phyloP scores from a whole-genome alignment of 2,797 vertebrate species.

The Phrynocephalus forsythii region DNA sequence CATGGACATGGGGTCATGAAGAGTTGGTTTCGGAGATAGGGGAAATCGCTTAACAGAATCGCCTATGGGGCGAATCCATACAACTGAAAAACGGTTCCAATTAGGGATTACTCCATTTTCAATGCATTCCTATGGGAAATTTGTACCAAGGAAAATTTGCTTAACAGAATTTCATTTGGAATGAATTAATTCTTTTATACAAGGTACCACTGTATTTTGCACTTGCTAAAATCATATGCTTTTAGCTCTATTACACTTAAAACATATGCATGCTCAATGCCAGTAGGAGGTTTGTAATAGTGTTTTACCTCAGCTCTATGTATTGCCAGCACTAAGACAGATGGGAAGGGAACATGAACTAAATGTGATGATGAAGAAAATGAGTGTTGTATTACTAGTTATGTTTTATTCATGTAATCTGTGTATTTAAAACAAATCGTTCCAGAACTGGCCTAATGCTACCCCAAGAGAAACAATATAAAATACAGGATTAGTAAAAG shows the following conservation, averaged over 20 bases:
- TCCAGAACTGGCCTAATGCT: constrained; percentile 52
- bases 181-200: too few species aligned
- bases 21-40: too few species aligned
- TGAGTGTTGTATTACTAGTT: constrained; percentile 34
- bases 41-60: too few species aligned
- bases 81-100: too few species aligned
- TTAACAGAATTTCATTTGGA: too few species aligned
- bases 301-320: constrained; percentile 24
- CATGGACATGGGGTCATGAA: too few species aligned
- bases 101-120: too few species aligned
- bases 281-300: constrained; percentile 13
- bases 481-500: constrained; percentile 56
- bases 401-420: constrained; percentile 66
- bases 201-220: not conserved
- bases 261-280: not conserved
- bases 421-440: constrained; percentile 50
- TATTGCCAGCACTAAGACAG: constrained; percentile 46
- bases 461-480: constrained; percentile 61
- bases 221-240: not conserved
- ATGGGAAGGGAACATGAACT: constrained; percentile 33
- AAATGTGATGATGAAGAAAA: constrained; percentile 2
- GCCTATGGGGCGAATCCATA: too few species aligned
- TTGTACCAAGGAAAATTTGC: too few species aligned
- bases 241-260: not conserved
- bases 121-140: too few species aligned